Conservation (phyloP, 2,888 invertebrate species). For the Chaitophorus viminalis region DNA sequence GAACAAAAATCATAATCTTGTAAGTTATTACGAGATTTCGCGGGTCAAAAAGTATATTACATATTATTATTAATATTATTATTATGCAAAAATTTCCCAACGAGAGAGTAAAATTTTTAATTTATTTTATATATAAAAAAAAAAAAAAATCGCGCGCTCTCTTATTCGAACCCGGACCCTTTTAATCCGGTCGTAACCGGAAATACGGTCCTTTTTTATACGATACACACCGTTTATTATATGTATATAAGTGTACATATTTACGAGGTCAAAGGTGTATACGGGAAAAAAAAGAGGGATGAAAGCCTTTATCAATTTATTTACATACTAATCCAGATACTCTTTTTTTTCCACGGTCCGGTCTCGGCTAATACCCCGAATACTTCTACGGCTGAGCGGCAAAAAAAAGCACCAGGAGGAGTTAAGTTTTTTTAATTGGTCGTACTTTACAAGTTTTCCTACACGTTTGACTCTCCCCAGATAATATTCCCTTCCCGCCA, state of each 20-base stretch:
- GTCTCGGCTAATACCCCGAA: slow-evolving; percentile 45
- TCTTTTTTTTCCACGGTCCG: slow-evolving; percentile 12
- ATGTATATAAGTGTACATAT: neutral
- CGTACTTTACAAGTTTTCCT: slow-evolving; percentile 57
- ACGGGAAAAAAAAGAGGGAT: slow-evolving; percentile 44
- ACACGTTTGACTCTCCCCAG: slow-evolving; percentile 34
- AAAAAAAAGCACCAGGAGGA: slow-evolving; percentile 39
- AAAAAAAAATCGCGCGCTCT: slow-evolving; percentile 8
- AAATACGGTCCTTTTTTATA: slow-evolving; percentile 37
- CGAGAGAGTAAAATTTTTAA: slow-evolving; percentile 11
- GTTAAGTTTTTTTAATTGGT: slow-evolving; percentile 60
- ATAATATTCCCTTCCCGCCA: slow-evolving; percentile 1
- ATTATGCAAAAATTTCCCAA: neutral
- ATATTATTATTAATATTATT: too few species aligned
- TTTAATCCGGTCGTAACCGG: slow-evolving; percentile 54
- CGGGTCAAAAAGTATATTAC: neutral
- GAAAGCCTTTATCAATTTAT: slow-evolving; percentile 61
- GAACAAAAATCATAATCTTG: neutral
- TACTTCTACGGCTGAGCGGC: neutral
- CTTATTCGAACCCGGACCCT: slow-evolving; percentile 14
- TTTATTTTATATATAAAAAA: slow-evolving; percentile 44
- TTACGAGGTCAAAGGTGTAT: slow-evolving; percentile 46
- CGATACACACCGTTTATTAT: slow-evolving; percentile 32
- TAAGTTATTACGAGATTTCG: slow-evolving; percentile 37
- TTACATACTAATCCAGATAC: slow-evolving; percentile 53